A percentile compares a stretch with the other conserved stretches of the same genome.
Evolutionary conservation across 2,888 invertebrate genomes (phyloP).

Genomic region (Limnephilus lunatus): DNA sequence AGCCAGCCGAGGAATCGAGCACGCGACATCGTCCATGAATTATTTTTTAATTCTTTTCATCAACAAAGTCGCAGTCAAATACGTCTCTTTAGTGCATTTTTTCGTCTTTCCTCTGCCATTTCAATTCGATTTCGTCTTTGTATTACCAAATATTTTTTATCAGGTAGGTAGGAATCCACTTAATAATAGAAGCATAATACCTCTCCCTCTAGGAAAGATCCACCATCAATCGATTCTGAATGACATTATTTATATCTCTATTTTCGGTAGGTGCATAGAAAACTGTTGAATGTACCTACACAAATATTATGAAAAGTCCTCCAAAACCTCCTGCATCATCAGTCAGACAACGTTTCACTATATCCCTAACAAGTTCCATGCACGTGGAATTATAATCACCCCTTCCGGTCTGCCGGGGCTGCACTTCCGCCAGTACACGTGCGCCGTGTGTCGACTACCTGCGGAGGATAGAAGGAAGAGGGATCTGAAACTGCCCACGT

Average conservation of each 20-base stretch:
- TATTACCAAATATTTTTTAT: too few relatives aligned
- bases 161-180: too few relatives aligned
- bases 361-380: slow-evolving; percentile 36
- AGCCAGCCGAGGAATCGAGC: too few relatives aligned
- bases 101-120: too few relatives aligned
- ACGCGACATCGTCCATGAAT: too few relatives aligned
- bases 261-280: neutral
- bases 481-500: slow-evolving; percentile 1
- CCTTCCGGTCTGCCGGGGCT: slow-evolving; percentile 11
- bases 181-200: too few relatives aligned
- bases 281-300: neutral
- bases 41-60: too few relatives aligned
- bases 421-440: slow-evolving; percentile 10
- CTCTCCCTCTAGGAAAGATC: too few relatives aligned
- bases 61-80: too few relatives aligned
- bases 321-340: neutral
- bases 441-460: neutral
- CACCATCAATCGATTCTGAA: neutral
- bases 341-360: neutral
- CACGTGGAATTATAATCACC: slow-evolving; percentile 42
- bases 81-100: too few relatives aligned
- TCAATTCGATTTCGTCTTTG: too few relatives aligned
- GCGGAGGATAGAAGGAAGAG: neutral
- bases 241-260: neutral
- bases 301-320: neutral